These are phyloP conservation scores for Antechinus stuartii DNA, from an alignment of 2,113 vertebrate species.

Conservation along the genomic window DNA sequence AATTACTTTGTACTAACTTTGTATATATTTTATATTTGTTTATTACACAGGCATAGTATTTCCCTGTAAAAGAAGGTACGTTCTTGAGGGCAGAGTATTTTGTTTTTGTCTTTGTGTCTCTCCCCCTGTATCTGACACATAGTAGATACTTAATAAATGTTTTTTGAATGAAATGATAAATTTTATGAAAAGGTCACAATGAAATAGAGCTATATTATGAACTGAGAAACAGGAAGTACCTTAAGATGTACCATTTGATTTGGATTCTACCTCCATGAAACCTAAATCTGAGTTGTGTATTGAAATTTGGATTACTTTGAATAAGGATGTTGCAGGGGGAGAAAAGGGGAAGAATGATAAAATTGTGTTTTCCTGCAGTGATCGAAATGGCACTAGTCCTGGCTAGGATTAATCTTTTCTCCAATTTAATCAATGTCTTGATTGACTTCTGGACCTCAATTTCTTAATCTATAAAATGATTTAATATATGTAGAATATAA, in stretches of 20 bases:
- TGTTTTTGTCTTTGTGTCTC: too few relatives aligned
- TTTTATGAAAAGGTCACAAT: too few relatives aligned
- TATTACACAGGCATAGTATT: too few relatives aligned
- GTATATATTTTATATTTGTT: too few relatives aligned
- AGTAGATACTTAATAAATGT: too few relatives aligned
- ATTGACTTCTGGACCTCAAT: background rate
- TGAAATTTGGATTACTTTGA: background rate
- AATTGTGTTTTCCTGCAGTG: conserved; percentile 13
- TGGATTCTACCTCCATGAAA: conserved; percentile 6
- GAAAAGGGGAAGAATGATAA: background rate
- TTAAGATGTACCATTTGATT: background rate
- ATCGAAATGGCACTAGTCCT: conserved; percentile 20
- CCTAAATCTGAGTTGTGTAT: conserved; percentile 1
- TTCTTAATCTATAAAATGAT: conserved; percentile 54
- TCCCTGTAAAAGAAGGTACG: too few relatives aligned
- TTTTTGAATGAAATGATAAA: too few relatives aligned
- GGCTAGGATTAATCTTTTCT: conserved; percentile 12
- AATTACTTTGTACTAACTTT: too few relatives aligned
- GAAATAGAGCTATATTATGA: too few relatives aligned
- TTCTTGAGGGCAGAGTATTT: too few relatives aligned
- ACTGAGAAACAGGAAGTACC: conserved; percentile 25
- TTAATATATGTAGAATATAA: background rate
- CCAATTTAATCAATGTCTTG: conserved; percentile 13
- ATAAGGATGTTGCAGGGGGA: background rate
- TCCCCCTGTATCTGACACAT: too few relatives aligned